Evolutionary conservation across 2,797 vertebrate genomes (phyloP).

Genomic region (Odontamblyopus lacepedii): DNA sequence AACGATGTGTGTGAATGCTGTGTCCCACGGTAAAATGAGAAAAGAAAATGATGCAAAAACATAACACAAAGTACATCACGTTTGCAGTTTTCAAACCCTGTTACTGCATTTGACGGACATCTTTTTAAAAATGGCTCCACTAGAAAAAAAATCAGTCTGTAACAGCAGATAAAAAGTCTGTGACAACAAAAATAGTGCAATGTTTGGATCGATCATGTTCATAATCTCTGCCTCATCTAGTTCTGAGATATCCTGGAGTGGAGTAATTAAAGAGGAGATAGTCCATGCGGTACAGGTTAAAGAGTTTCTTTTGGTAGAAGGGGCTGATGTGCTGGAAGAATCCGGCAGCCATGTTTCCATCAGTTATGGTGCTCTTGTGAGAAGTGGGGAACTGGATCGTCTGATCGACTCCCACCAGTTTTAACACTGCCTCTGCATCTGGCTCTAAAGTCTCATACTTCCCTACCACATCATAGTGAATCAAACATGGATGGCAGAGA

Average conservation of each 20-base stretch:
- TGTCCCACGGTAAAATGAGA: neutral
- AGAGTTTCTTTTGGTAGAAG: slow-evolving; percentile 92
- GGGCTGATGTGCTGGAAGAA: slow-evolving; percentile 91
- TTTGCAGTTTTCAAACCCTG: slow-evolving; percentile 6
- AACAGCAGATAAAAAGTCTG: slow-evolving; percentile 10
- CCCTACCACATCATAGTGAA: slow-evolving; percentile 94
- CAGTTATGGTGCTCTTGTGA: slow-evolving; percentile 80
- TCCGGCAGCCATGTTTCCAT: slow-evolving; percentile 80
- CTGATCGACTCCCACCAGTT: slow-evolving; percentile 76
- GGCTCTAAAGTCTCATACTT: slow-evolving; percentile 91
- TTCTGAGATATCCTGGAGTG: slow-evolving; percentile 85
- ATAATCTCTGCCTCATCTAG: slow-evolving; percentile 65
- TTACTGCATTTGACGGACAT: slow-evolving; percentile 12
- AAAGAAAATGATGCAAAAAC: neutral
- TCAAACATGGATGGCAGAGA: slow-evolving; percentile 93
- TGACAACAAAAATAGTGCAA: slow-evolving; percentile 43
- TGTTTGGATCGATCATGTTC: neutral
- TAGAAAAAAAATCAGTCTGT: slow-evolving; percentile 7
- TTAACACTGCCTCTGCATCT: slow-evolving; percentile 87
- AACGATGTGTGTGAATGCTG: neutral
- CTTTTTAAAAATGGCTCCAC: slow-evolving; percentile 9
- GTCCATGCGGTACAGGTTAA: slow-evolving; percentile 94
- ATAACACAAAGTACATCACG: neutral
- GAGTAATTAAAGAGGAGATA: slow-evolving; percentile 97
- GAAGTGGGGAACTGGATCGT: slow-evolving; percentile 83